Evolutionary conservation across 2,113 vertebrate species (phyloP), one percentile per base, ranked within the genome.

Genomic region (Crypturellus undulatus): DNA sequence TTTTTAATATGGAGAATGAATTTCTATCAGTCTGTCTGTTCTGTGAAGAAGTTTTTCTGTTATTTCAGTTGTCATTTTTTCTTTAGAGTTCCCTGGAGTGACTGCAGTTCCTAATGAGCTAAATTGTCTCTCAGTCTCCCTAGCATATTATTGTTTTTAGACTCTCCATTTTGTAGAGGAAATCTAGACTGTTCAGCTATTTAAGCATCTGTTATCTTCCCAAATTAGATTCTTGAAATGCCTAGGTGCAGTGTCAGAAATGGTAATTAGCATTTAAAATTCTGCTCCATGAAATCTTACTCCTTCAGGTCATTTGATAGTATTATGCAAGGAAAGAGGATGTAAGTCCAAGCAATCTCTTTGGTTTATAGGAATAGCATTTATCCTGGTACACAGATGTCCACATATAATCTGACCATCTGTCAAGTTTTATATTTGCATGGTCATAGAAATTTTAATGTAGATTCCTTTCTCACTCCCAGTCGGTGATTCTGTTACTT

Each of bases 221-320:
- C 43, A 95, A 18, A 91, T 84, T 70, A 75, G 51, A 67, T 58
- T 75, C 34, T 75, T 75, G 75, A 84, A 84, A 78, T 40, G 42
- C 70, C 47, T 94, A 54, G 45, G 42, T 82, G 51, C n/a, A 45
- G 43, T 59, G 36, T 77, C 62, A 92, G 54, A 47, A 94, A 67
- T 34, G 16, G 9, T 70, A 87, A 92, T 79, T 26, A 79, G n/a
- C n/a, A 49, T 69, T 78, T 92, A 64, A 93, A 91, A 91, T 94
- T 92, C 84, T 79, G 18, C 51, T 96, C 36, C 60, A 71, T 36
- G 85, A 51, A 70, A 51, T n/a, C 28, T 32, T 71, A 18, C 6
- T 83, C 59, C 42, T 89, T 68, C 34, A 4, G 2, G 49, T 54
- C 56, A 82, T 73, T 79, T 73, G 40, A 76, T 43, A 25, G 77